Base-by-base conservation (phyloP, 1,140 invertebrate species). In the Camponotus vicinus region DNA sequence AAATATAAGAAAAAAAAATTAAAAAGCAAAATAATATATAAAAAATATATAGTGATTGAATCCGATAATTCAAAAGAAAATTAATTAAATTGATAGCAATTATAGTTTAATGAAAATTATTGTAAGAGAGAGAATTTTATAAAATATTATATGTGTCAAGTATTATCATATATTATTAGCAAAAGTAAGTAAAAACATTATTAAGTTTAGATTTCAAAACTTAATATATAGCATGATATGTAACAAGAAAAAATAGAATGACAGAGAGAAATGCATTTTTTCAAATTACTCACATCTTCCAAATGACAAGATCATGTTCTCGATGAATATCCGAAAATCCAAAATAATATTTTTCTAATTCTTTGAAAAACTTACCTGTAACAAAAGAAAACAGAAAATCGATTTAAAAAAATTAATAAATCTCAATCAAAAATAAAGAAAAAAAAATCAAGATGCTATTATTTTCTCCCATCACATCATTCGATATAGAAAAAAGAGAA, bases 301-400 rank as follows among this genome's bases (percentile, higher is more conserved):
- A 52, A 59, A 37, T 3, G 71, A 64, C 34, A 63, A 82, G 45
- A 66, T 61, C 52, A 9, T 9, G 7, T n/a, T 63, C 40, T 6
- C 45, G 27, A 71, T 32, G 15, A 18, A 69, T 69, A 52, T 52
- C 27, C 27, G 8, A 71, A 42, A 73, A 82, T 34, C 52, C 40
- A 15, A 70, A 67, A 70, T 52, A 77, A 52, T 52, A 52, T 57
- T 34, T 57, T 42, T 88, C 15, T 45, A 45, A 27, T 27, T 27
- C 11, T 61, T 61, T 13, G 78, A 49, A 59, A 76, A 57, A 90
- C 89, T 90, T 90, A 91, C 82, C 85, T 89, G 88, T 13, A 91
- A 89, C 88, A 91, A 80, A 91, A 82, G 61, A 79, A 84, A 67
- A 76, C 15, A 75, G 27, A 64, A 78, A 32, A 27, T 73, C 6